Evolutionary conservation across 2,888 invertebrate genomes (phyloP), one percentile per base, ranked within the genome.

Genomic region (Eurois occulta): DNA sequence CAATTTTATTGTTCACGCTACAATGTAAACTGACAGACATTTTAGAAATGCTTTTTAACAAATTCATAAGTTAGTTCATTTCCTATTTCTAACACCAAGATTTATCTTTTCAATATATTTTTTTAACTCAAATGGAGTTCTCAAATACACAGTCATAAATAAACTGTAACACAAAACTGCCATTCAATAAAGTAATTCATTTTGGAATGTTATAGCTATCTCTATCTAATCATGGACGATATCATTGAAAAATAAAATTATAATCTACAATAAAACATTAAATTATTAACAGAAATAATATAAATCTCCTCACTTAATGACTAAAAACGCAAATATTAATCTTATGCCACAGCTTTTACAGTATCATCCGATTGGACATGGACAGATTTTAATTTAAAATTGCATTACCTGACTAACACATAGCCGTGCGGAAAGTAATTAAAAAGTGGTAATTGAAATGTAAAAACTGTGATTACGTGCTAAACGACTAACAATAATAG

Each of bases 381-480:
- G 75, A 86, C 81, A 79, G 83, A 85, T 55, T 80, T 84, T 69
- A 79, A 77, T 82, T 78, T 81, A 60, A 81, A 80, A 77, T 78
- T 72, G 83, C 87, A 86, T 87, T 75, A 86, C 88, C 87, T 88
- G 86, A 90, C 87, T 86, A 86, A 88, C 85, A 91, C 86, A 87
- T 89, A 82, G 86, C 84, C 71, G 88, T 88, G 88, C 84, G 76
- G 64, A 78, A 86, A 84, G 70, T 72, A 74, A 80, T 82, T 69
- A 82, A 81, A 85, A 91, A 90, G 91, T 92, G 91, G 88, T 85
- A 88, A 77, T 91, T 89, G 88, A 92, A 93, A 93, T 94, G 94
- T 95, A 95, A 95, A 95, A 95, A 95, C 95, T 95, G 95, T 95
- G 95, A 94, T 88, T 90, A 89, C 87, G 94, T 95, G 94, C 93